phyloP scores from a whole-genome alignment of 2,113 vertebrate genomes.

The Eublepharis macularius region DNA sequence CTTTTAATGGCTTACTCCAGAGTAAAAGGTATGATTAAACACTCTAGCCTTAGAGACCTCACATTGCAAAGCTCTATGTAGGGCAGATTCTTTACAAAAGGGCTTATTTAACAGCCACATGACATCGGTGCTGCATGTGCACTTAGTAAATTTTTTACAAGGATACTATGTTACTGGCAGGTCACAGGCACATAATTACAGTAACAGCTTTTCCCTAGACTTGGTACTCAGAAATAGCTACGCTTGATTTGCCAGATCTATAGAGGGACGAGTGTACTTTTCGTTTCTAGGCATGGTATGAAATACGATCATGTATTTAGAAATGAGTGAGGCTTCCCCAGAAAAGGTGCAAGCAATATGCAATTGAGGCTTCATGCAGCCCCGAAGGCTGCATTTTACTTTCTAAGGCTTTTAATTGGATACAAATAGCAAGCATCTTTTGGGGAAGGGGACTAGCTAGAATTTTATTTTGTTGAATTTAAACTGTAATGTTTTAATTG shows the following conservation, averaged over 20 bases:
- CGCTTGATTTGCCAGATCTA: not conserved
- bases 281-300: not conserved
- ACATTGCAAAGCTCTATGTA: not conserved
- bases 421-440: too few species aligned
- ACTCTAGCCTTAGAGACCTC: not conserved
- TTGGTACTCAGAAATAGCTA: not conserved
- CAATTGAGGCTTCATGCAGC: not conserved
- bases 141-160: slow-evolving; percentile 5
- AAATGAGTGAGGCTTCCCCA: not conserved
- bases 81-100: slow-evolving; percentile 6
- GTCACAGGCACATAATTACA: slow-evolving; percentile 14
- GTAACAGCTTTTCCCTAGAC: slow-evolving; percentile 14
- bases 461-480: too few species aligned
- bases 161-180: slow-evolving; percentile 1
- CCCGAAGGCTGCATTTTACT: not conserved
- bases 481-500: too few species aligned
- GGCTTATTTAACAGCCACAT: not conserved
- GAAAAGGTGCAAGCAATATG: not conserved
- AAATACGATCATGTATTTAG: not conserved
- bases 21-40: not conserved
- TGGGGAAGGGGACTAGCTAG: too few species aligned
- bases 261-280: not conserved
- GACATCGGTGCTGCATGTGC: not conserved
- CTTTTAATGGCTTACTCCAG: not conserved
- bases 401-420: too few species aligned